Evolutionary conservation across 2,113 vertebrate genomes (phyloP).

Genomic region (Crotalus viridis): DNA sequence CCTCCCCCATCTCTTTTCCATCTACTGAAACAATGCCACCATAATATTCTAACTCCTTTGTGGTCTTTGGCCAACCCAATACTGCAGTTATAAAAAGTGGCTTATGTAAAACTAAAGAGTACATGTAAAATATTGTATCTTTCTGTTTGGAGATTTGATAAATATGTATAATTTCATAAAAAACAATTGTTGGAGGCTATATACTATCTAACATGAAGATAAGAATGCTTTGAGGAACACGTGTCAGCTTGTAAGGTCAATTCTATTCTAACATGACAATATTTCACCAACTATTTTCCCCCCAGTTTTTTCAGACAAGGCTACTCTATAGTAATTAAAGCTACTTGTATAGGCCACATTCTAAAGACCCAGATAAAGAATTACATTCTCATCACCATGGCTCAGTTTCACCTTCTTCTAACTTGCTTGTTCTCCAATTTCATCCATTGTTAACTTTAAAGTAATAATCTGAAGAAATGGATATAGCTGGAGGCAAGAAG

Average conservation of each 20-base stretch:
- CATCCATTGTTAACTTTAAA: not conserved
- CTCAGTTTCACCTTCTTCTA: not conserved
- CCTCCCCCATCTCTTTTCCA: not conserved
- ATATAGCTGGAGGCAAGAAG: not conserved
- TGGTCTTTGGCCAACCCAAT: not conserved
- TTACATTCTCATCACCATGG: not conserved
- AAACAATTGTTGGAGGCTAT: not conserved
- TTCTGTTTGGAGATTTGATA: not conserved
- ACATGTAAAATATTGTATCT: not conserved
- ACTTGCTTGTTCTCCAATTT: conserved; percentile 9
- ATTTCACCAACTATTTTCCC: not conserved
- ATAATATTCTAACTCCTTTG: not conserved
- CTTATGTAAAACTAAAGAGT: not conserved
- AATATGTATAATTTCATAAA: not conserved
- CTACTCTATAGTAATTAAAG: conserved; percentile 5
- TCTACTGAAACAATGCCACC: not conserved
- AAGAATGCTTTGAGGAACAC: not conserved
- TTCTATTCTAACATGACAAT: not conserved
- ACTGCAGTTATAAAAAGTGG: not conserved
- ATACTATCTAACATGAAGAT: not conserved
- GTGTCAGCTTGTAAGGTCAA: not conserved
- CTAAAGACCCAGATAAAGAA: not conserved
- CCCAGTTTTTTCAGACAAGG: conserved; percentile 18
- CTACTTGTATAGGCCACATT: not conserved
- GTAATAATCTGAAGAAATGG: not conserved